Conservation (phyloP, 2,797 vertebrate species). For the Silurus lanzhouensis region DNA sequence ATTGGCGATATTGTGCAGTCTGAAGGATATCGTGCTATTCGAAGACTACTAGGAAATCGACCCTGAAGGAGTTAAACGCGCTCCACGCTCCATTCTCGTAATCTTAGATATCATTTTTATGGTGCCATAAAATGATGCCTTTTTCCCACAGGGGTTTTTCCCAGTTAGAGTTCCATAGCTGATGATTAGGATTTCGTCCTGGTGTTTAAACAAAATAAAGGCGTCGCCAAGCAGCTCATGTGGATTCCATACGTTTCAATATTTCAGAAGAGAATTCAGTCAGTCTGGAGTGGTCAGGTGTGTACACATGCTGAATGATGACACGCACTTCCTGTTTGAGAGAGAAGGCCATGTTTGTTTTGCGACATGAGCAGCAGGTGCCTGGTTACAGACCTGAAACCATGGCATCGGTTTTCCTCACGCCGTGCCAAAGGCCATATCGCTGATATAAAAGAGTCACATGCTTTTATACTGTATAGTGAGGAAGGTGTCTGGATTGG, state of each 20-base stretch:
- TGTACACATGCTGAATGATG: not conserved
- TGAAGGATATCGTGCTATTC: no score
- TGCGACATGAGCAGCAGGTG: conserved; percentile 57
- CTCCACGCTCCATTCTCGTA: no score
- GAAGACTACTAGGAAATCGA: no score
- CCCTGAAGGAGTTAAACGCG: no score
- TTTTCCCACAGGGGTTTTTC: not conserved
- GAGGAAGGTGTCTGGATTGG: conserved; percentile 10
- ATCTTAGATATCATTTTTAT: no score
- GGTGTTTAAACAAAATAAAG: not conserved
- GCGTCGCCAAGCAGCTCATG: not conserved
- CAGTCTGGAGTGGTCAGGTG: not conserved
- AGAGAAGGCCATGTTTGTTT: not conserved
- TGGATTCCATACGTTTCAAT: not conserved
- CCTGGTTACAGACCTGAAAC: conserved; percentile 40
- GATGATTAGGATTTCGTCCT: not conserved
- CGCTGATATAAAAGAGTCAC: conserved; percentile 39
- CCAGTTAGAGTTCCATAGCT: not conserved
- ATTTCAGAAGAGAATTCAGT: not conserved
- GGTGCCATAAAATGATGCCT: no score
- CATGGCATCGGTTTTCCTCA: conserved; percentile 39
- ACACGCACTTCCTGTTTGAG: not conserved
- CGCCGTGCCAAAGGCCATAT: conserved; percentile 44
- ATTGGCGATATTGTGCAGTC: no score
- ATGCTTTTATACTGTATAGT: conserved; percentile 6